Conservation (phyloP, 64 coral and sea anemone genomes). For the Actinia equina region DNA sequence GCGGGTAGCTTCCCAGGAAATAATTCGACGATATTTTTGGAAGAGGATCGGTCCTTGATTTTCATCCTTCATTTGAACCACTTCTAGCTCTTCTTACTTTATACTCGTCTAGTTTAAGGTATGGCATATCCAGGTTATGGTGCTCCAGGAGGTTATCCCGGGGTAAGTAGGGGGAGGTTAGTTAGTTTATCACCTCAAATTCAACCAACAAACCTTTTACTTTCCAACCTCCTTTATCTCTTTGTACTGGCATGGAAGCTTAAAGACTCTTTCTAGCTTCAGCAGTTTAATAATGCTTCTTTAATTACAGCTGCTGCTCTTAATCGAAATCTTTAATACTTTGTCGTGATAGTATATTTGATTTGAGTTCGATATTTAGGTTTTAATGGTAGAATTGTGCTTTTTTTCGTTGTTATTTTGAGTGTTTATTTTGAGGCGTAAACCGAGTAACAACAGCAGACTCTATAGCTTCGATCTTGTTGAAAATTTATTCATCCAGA, state of each 20-base stretch:
- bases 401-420: background rate
- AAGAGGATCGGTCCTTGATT: too few species aligned
- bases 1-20: too few species aligned
- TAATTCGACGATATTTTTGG: too few species aligned
- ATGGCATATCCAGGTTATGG: constrained; percentile 90
- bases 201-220: background rate
- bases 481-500: background rate
- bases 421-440: background rate
- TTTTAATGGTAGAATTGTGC: background rate
- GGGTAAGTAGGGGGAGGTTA: constrained; percentile 65
- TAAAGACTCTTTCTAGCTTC: background rate
- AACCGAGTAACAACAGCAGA: background rate
- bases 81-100: background rate
- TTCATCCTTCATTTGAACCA: too few species aligned
- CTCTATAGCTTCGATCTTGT: background rate
- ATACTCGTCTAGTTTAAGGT: constrained; percentile 36
- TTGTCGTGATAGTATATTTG: background rate
- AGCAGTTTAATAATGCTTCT: background rate
- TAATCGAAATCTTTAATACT: background rate
- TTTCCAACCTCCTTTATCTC: background rate
- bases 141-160: constrained; percentile 83
- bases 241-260: background rate
- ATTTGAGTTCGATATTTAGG: background rate
- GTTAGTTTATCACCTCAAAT: background rate
- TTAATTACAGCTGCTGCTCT: background rate